Conservation (phyloP, 2,888 invertebrate species). For the Muscina levida region DNA sequence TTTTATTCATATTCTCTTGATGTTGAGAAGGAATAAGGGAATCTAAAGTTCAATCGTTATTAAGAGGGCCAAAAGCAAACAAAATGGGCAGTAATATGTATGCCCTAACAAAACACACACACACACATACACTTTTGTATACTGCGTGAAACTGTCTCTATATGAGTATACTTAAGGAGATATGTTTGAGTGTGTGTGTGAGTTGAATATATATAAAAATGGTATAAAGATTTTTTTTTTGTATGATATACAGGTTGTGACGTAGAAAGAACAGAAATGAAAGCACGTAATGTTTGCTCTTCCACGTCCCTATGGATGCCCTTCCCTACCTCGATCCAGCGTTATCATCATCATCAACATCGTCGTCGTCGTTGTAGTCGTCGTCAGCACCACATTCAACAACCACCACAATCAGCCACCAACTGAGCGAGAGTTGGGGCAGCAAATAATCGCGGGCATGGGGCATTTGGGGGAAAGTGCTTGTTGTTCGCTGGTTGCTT, state of each 20-base stretch:
- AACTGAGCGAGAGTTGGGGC: background rate
- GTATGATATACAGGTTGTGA: slow-evolving; percentile 48
- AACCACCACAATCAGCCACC: slow-evolving; percentile 26
- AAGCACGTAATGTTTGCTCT: slow-evolving; percentile 41
- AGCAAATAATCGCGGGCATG: no score
- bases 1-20: background rate
- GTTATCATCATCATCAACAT: slow-evolving; percentile 3
- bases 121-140: background rate
- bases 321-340: no score
- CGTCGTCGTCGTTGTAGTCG: background rate
- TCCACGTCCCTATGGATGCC: slow-evolving; percentile 5
- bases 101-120: background rate
- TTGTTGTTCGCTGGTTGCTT: no score
- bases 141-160: no score
- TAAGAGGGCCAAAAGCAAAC: slow-evolving; percentile 26
- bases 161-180: background rate
- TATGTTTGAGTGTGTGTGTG: background rate
- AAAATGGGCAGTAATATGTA: slow-evolving; percentile 27
- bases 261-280: slow-evolving; percentile 54
- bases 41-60: slow-evolving; percentile 32
- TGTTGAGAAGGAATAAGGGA: no score
- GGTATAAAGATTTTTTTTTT: slow-evolving; percentile 13
- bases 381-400: slow-evolving; percentile 21
- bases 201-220: background rate
- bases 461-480: no score